Evolutionary conservation across 2,797 vertebrate genomes (phyloP).

Genomic region (Oophaga sylvatica): DNA sequence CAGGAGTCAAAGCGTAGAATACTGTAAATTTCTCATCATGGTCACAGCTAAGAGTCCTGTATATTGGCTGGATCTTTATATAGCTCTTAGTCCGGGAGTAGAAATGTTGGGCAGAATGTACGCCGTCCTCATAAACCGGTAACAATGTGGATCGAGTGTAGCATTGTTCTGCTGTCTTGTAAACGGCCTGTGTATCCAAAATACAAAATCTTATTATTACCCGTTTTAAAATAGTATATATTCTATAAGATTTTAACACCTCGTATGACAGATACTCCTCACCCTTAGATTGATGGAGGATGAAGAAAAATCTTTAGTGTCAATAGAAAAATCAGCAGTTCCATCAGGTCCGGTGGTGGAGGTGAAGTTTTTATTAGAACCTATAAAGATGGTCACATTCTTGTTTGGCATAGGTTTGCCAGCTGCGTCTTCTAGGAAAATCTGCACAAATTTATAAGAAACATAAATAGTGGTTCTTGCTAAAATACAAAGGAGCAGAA

Average conservation of each 20-base stretch:
- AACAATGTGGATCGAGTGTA: neutral
- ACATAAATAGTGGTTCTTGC: neutral
- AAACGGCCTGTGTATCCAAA: constrained; percentile 6
- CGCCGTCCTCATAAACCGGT: constrained; percentile 13
- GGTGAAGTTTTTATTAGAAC: constrained; percentile 35
- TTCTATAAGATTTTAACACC: neutral
- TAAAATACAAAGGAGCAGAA: neutral
- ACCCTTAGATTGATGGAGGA: constrained; percentile 23
- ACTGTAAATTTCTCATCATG: constrained; percentile 13
- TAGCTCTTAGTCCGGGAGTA: constrained; percentile 50
- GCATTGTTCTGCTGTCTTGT: constrained; percentile 9
- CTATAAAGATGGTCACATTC: constrained; percentile 35
- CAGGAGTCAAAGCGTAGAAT: constrained; percentile 21
- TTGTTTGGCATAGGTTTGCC: constrained; percentile 47
- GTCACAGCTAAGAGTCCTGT: constrained; percentile 26
- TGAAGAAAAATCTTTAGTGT: constrained; percentile 13
- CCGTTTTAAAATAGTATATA: neutral
- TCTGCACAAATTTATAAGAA: constrained; percentile 6
- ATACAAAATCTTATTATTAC: neutral
- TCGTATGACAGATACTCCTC: neutral
- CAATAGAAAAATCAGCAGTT: constrained; percentile 45
- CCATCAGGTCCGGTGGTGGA: constrained; percentile 49
- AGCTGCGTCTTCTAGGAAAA: constrained; percentile 46
- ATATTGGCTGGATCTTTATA: constrained; percentile 46
- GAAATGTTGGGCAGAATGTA: neutral